Evolutionary conservation across 2,797 vertebrate species (phyloP), one percentile per base, ranked within the genome.

Genomic region (Gastrophryne carolinensis): DNA sequence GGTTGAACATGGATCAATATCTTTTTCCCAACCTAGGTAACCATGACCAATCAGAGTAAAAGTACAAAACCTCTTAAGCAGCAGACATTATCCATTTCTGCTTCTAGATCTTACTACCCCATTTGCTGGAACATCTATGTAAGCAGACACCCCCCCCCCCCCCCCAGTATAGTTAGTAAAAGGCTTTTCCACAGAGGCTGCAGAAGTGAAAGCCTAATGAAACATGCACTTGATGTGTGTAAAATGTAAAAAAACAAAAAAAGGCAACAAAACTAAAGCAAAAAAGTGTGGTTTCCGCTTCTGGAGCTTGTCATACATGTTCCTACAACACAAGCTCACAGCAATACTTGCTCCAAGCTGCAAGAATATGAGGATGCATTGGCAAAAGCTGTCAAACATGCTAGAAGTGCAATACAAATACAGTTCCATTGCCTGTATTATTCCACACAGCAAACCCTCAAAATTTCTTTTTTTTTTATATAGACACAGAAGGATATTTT

Each of bases 141-240:
- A 69, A 67, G 30, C 26, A 23, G n/a, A 53, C n/a, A n/a, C n/a
- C n/a, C n/a, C n/a, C n/a, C n/a, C n/a, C n/a, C n/a, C n/a, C n/a
- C n/a, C n/a, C 9, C 23, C 30, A 41, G 26, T 26, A 68, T 9
- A 11, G 30, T 66, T 56, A 49, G 10, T 66, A 82, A 84, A 92
- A 93, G 91, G 91, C 91, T 93, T 93, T 93, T 91, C 91, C 91
- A 92, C 90, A 80, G 81, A 87, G 85, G 91, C 89, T 90, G 87
- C 88, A 89, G 88, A 89, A 86, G 86, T 88, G 10, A 84, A 83
- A 11, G 24, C 37, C 21, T 52, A 41, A 30, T 44, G 85, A 78
- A 88, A 89, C 91, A 92, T 93, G 91, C 91, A 87, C 86, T 88
- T 87, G 80, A 86, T 83, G 86, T 15, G 26, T 71, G 19, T 62